A percentile compares a stretch with the other conserved stretches of the same genome.
Evolutionary conservation across 2,888 invertebrate species (phyloP).

Genomic region (Hirtodrosophila cameraria): DNA sequence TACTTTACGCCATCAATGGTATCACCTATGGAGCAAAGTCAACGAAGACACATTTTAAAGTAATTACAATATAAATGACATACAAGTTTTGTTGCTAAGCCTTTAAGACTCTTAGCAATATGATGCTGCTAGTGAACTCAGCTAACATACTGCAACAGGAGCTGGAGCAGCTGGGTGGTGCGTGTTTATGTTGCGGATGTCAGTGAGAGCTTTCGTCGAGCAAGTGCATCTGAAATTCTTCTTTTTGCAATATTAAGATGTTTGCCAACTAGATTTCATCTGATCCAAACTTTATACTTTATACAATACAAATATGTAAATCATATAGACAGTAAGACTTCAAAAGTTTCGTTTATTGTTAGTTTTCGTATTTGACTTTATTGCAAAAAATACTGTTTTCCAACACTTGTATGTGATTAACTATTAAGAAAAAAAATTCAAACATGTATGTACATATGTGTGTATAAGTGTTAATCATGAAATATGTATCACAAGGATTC

Average conservation of each 20-base stretch:
- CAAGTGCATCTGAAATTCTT: conserved; percentile 71
- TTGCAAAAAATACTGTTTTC: conserved; percentile 65
- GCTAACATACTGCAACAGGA: too few relatives aligned
- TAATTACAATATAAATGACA: too few relatives aligned
- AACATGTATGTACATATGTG: conserved; percentile 11
- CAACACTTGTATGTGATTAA: conserved; percentile 28
- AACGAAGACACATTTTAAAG: too few relatives aligned
- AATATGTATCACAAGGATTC: conserved; percentile 65
- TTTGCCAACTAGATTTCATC: conserved; percentile 67
- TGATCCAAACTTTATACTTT: conserved; percentile 50
- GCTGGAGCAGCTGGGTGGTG: too few relatives aligned
- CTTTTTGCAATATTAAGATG: conserved; percentile 65
- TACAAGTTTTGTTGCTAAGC: too few relatives aligned
- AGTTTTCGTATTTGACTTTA: conserved; percentile 47
- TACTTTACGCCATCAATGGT: too few relatives aligned
- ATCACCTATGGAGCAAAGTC: too few relatives aligned
- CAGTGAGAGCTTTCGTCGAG: conserved; percentile 51
- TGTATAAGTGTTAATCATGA: conserved; percentile 46
- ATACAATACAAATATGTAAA: background rate
- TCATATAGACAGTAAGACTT: background rate
- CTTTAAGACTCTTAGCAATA: too few relatives aligned
- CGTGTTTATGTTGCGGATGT: conserved; percentile 68
- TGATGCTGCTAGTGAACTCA: too few relatives aligned
- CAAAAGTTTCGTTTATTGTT: background rate
- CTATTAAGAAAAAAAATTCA: conserved; percentile 27